Evolutionary conservation across 2,888 invertebrate species (phyloP), one percentile per base, ranked within the genome.

Genomic region (Schizaphis graminum): DNA sequence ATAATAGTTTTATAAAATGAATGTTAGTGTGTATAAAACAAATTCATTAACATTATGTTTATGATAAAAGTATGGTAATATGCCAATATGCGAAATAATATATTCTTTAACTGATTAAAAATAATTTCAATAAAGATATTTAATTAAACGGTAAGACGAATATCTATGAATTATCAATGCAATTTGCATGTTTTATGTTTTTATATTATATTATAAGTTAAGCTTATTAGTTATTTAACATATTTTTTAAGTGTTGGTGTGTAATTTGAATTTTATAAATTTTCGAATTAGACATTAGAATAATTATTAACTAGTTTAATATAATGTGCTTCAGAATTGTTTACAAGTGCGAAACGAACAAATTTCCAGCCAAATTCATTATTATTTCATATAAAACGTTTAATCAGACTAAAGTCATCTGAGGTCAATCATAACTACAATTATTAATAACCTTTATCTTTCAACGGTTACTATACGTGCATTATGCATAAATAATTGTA

Each of bases 381-480:
- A 57, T 35, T 56, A 57, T 35, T 56, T 28, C n/a, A 89, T 84
- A 93, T 28, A 77, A 88, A 44, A 84, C 56, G 44, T 35, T 89
- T 57, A 57, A 89, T 93, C 84, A 57, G 47, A 84, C 57, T 89
- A 84, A 93, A 93, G 93, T 89, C 89, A 93, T 93, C 49, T 93
- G 85, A 93, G 93, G 93, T 93, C 93, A 93, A 84, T 67, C 35
- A 84, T 56, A 89, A 21, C 11, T 11, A 41, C 89, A 93, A 93
- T 89, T 88, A 44, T 53, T n/a, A 77, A 84, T 89, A 56, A 89
- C 88, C 56, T 89, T 89, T 93, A 89, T 89, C 92, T 35, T 87
- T 67, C 67, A 88, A 67, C 53, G 41, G 41, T 77, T 53, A 77
- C 21, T 35, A 13, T 85, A 28, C n/a, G n/a, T 1, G n/a, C 28